These are phyloP conservation scores for Cheirogaleus major DNA, from an alignment of 2,797 vertebrate genomes.

Conservation along the genomic window DNA sequence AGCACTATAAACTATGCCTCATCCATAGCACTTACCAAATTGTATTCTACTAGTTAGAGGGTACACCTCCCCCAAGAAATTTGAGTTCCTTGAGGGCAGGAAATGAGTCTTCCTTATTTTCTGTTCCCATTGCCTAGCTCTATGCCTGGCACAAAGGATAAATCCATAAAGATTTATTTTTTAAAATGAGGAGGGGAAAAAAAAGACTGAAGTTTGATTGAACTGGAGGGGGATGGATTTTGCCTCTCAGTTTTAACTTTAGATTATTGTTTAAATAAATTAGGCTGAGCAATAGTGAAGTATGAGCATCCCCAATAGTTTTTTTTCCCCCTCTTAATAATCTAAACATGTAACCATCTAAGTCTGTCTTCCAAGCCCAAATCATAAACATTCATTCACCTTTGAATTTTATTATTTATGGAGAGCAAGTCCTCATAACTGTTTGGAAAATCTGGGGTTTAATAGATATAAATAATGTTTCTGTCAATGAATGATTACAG, in stretches of 20 bases:
- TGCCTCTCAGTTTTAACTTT: slow-evolving; percentile 24
- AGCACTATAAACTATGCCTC: neutral
- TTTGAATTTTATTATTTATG: slow-evolving; percentile 25
- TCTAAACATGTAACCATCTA: neutral
- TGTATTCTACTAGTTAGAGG: neutral
- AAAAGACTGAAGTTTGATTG: neutral
- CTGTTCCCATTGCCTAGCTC: neutral
- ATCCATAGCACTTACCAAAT: neutral
- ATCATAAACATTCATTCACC: neutral
- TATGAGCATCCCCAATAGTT: neutral
- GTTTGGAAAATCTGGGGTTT: neutral
- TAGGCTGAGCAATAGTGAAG: neutral
- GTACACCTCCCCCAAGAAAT: neutral
- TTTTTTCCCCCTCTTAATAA: neutral
- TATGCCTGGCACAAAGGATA: slow-evolving; percentile 18
- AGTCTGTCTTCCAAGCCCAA: neutral
- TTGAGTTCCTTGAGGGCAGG: neutral
- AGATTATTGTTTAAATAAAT: neutral
- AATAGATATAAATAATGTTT: slow-evolving; percentile 17
- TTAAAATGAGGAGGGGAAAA: neutral
- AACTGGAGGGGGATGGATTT: neutral
- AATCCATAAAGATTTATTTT: neutral
- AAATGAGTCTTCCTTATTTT: neutral
- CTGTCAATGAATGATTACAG: neutral
- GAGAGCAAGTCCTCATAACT: neutral